These are phyloP conservation scores for Onychostruthus taczanowskii DNA, from an alignment of 2,113 vertebrate genomes.

Conservation along the genomic window DNA sequence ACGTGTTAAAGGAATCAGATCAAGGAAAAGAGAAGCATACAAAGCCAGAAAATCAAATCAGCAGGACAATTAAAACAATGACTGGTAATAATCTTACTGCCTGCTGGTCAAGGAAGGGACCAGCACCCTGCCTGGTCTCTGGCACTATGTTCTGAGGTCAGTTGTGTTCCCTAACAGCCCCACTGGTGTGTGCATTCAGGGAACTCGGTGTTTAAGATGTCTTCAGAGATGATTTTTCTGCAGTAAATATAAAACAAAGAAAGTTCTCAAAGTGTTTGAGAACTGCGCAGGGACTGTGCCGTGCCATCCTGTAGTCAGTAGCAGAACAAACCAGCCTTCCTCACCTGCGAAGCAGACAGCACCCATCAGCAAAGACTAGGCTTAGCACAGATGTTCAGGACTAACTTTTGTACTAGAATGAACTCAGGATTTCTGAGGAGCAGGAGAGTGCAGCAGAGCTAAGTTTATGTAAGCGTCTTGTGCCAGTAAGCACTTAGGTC, in stretches of 20 bases:
- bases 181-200: accelerated
- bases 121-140: background rate
- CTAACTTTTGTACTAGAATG: background rate
- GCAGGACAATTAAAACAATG: background rate
- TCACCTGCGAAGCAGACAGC: background rate
- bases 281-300: background rate
- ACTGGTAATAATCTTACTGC: background rate
- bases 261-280: too few relatives aligned
- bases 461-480: background rate
- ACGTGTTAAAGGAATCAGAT: background rate
- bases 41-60: background rate
- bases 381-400: background rate
- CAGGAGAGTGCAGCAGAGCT: background rate
- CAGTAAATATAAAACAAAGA: too few relatives aligned
- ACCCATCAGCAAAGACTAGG: background rate
- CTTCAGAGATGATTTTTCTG: background rate
- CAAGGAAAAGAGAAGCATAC: background rate
- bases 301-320: accelerated
- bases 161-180: background rate
- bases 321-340: background rate
- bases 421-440: background rate
- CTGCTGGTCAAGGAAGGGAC: background rate
- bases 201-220: background rate
- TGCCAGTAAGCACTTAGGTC: background rate
- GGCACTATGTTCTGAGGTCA: background rate